phyloP scores from a whole-genome alignment of 2,888 invertebrate genomes.

The Nowickia ferox region DNA sequence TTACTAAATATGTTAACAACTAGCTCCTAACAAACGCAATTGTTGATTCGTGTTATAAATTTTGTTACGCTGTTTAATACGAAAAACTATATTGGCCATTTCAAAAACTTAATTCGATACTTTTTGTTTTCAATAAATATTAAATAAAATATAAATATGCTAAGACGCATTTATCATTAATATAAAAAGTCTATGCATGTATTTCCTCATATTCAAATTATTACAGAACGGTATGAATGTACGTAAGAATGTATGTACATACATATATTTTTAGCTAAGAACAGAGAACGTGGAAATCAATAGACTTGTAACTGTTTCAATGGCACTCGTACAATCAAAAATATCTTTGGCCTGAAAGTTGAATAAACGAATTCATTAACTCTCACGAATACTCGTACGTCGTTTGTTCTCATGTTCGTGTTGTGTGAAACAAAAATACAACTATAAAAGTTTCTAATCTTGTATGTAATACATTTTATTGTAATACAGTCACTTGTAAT shows the following conservation, averaged over 20 bases:
- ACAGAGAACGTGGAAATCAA: conserved; percentile 19
- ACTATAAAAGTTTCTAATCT: conserved; percentile 27
- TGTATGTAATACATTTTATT: conserved; percentile 3
- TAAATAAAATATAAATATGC: neutral
- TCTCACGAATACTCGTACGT: neutral
- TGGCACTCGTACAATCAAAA: conserved; percentile 2
- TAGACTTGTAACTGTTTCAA: conserved; percentile 29
- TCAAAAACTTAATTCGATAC: too few species aligned
- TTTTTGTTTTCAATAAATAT: too few species aligned
- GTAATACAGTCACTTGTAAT: neutral
- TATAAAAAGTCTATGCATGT: neutral
- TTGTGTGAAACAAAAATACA: neutral
- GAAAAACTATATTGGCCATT: too few species aligned
- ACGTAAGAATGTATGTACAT: neutral
- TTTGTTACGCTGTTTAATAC: too few species aligned
- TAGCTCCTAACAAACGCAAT: too few species aligned
- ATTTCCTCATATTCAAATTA: neutral
- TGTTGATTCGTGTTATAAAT: too few species aligned
- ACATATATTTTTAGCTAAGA: neutral
- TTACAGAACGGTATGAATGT: neutral
- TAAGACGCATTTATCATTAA: neutral
- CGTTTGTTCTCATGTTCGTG: neutral
- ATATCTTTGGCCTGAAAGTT: conserved; percentile 20
- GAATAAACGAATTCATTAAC: conserved; percentile 36
- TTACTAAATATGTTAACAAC: too few species aligned